phyloP scores from a whole-genome alignment of 2,113 vertebrate species.

The Collichthys lucidus region DNA sequence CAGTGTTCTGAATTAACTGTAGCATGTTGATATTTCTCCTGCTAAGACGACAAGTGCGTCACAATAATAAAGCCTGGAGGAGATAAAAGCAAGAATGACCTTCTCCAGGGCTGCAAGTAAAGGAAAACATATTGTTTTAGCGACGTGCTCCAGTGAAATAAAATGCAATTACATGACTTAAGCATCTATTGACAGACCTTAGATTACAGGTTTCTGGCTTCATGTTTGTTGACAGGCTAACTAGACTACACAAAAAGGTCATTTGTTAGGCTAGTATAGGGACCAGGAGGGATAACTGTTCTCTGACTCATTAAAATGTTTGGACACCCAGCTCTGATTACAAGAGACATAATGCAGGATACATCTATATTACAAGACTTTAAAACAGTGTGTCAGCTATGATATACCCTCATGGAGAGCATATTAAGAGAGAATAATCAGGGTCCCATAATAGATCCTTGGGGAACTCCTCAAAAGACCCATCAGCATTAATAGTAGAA shows the following conservation, averaged over 20 bases:
- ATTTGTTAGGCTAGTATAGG: background rate
- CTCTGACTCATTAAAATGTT: background rate
- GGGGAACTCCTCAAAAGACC: background rate
- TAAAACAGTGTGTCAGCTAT: background rate
- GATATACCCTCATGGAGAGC: background rate
- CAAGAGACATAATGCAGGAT: background rate
- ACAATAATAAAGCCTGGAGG: conserved; percentile 27
- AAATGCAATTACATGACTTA: background rate
- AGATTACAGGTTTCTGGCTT: background rate
- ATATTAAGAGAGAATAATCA: conserved; percentile 7
- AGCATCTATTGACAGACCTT: background rate
- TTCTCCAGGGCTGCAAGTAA: conserved; percentile 9
- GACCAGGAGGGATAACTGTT: background rate
- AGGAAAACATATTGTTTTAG: background rate
- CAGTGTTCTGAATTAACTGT: conserved; percentile 9
- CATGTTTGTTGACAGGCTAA: conserved; percentile 1
- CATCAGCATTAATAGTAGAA: background rate
- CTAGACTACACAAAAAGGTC: background rate
- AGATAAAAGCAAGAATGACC: conserved; percentile 20
- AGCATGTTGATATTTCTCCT: conserved; percentile 24
- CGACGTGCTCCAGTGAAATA: background rate
- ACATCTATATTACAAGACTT: background rate
- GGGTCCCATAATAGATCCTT: background rate
- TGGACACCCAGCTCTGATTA: background rate
- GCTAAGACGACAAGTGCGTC: background rate